Percentiles rank a stretch among this genome's conserved stretches.
phyloP scores from a whole-genome alignment of 2,113 vertebrate species.

The Rhinogobius similis region DNA sequence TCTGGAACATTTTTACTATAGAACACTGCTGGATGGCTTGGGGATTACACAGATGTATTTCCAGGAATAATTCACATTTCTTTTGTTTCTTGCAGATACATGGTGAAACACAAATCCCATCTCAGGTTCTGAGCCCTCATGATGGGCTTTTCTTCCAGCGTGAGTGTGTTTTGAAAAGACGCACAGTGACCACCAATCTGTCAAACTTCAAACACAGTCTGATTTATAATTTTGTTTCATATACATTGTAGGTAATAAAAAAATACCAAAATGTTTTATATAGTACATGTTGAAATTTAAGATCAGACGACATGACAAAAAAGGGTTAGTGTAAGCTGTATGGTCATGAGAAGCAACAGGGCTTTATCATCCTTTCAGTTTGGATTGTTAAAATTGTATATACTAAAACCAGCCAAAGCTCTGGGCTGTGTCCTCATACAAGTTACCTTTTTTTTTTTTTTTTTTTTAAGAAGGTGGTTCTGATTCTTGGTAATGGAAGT shows the following conservation, averaged over 20 bases:
- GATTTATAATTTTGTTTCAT: slow-evolving; percentile 47
- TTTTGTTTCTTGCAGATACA: slow-evolving; percentile 81
- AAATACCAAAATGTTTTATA: slow-evolving; percentile 68
- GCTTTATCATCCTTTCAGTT: slow-evolving; percentile 26
- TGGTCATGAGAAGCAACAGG: slow-evolving; percentile 8
- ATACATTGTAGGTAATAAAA: slow-evolving; percentile 53
- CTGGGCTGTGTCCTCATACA: slow-evolving; percentile 17
- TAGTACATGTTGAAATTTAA: slow-evolving; percentile 34
- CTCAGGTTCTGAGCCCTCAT: slow-evolving; percentile 88
- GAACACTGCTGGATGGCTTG: neutral
- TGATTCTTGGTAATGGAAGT: slow-evolving; percentile 20
- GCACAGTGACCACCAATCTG: slow-evolving; percentile 10
- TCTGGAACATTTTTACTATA: neutral
- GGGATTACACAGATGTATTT: neutral
- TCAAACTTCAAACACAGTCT: slow-evolving; percentile 24
- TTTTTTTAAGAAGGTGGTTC: slow-evolving; percentile 33
- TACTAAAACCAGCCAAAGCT: slow-evolving; percentile 41
- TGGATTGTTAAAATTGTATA: slow-evolving; percentile 58
- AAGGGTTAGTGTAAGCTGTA: slow-evolving; percentile 17
- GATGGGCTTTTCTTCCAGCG: slow-evolving; percentile 10
- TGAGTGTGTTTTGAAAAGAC: neutral
- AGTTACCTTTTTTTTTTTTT: slow-evolving; percentile 36
- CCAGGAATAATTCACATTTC: neutral
- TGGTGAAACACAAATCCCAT: slow-evolving; percentile 99
- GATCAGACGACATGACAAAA: slow-evolving; percentile 7